Evolutionary conservation across 2,797 vertebrate genomes (phyloP).

Genomic region (Pseudotriccus pelzelni): DNA sequence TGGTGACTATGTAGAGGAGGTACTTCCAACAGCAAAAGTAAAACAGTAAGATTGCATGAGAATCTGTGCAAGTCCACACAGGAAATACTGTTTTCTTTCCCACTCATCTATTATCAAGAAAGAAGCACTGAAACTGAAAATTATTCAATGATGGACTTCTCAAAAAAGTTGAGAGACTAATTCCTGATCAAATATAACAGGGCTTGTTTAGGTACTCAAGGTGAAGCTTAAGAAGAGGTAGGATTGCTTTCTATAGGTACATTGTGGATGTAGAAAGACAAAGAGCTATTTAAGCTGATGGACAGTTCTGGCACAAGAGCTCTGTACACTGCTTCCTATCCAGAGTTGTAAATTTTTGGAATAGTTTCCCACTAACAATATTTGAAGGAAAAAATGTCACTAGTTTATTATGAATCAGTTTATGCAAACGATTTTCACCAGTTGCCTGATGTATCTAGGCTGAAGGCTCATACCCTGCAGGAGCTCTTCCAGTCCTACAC

Average conservation of each 20-base stretch:
- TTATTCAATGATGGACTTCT: neutral
- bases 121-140: neutral
- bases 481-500: neutral
- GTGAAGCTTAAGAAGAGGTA: neutral
- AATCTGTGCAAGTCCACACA: neutral
- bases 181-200: neutral
- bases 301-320: neutral
- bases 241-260: neutral
- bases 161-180: neutral
- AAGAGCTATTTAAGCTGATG: neutral
- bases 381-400: neutral
- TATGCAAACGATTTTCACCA: neutral
- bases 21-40: neutral
- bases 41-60: neutral
- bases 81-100: neutral
- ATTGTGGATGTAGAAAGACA: neutral
- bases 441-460: neutral
- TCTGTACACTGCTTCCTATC: neutral
- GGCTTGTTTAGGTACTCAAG: neutral
- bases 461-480: neutral
- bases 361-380: neutral
- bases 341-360: neutral
- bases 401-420: neutral
- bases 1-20: neutral
- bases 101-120: neutral